These are phyloP conservation scores for Loriculus beryllinus DNA, from an alignment of 2,797 vertebrate species.

Conservation along the genomic window DNA sequence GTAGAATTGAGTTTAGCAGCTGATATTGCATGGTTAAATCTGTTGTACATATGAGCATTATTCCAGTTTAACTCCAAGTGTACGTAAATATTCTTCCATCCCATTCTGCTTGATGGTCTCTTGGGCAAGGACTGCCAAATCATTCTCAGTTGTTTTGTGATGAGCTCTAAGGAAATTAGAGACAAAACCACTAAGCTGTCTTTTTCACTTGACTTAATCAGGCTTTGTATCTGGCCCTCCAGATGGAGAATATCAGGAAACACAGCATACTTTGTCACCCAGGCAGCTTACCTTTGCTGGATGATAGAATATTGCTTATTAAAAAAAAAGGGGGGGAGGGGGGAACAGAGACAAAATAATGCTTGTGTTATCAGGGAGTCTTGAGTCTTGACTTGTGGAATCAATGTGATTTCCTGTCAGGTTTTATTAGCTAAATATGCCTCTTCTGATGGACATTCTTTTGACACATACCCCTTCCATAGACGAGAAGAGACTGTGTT, in stretches of 20 bases:
- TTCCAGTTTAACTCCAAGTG: not conserved
- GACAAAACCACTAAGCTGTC: not conserved
- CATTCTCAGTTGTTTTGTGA: not conserved
- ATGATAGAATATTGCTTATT: not conserved
- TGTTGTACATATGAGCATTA: not conserved
- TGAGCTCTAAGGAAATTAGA: not conserved
- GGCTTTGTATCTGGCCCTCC: not conserved
- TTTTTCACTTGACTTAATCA: not conserved
- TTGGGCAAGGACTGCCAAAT: not conserved
- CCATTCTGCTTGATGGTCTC: not conserved
- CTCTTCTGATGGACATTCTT: not conserved
- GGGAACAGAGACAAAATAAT: not conserved
- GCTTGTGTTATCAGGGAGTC: not conserved
- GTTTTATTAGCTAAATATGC: not conserved
- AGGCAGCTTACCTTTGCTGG: not conserved
- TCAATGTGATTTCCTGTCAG: not conserved
- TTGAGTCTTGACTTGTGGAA: not conserved
- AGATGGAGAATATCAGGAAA: not conserved
- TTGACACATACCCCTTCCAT: not conserved
- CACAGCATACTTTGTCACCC: not conserved
- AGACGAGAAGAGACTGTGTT: not conserved
- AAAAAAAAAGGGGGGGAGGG: not conserved
- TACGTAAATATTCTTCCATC: not conserved
- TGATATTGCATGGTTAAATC: rapidly evolving
- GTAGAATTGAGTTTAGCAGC: not conserved